phyloP scores from a whole-genome alignment of 2,797 vertebrate genomes.

The Gymnopithys bicolor region DNA sequence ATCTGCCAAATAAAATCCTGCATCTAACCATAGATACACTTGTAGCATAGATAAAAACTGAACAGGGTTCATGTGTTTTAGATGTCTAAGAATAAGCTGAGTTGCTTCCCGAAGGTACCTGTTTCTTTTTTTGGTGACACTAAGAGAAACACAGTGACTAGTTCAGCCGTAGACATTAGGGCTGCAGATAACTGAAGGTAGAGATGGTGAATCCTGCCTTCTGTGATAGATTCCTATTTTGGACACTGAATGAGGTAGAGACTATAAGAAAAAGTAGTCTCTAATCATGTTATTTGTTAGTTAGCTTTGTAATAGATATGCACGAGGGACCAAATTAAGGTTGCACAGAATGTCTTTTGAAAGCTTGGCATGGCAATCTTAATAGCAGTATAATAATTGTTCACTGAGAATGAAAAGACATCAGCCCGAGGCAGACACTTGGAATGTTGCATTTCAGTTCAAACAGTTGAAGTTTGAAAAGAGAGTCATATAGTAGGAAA shows the following conservation, averaged over 20 bases:
- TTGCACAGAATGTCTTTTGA: background rate
- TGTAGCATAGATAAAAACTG: background rate
- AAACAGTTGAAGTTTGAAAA: slow-evolving; percentile 1
- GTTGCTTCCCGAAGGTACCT: background rate
- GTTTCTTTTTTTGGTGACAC: background rate
- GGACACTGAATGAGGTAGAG: background rate
- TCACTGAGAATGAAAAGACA: background rate
- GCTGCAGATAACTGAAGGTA: background rate
- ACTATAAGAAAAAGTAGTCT: background rate
- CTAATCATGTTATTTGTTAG: background rate
- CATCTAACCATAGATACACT: background rate
- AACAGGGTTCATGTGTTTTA: background rate
- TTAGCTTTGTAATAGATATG: background rate
- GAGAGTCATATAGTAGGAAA: background rate
- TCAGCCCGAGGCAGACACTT: background rate
- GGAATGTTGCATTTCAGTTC: slow-evolving; percentile 19
- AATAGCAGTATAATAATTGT: background rate
- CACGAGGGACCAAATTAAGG: background rate
- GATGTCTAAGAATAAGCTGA: background rate
- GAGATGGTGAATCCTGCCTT: background rate
- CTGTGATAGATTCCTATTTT: background rate
- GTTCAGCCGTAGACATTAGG: background rate
- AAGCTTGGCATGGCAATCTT: background rate
- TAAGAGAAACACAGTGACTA: background rate
- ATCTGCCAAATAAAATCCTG: background rate